phyloP scores from a whole-genome alignment of 1,140 invertebrate species.

The Uloborus diversus region DNA sequence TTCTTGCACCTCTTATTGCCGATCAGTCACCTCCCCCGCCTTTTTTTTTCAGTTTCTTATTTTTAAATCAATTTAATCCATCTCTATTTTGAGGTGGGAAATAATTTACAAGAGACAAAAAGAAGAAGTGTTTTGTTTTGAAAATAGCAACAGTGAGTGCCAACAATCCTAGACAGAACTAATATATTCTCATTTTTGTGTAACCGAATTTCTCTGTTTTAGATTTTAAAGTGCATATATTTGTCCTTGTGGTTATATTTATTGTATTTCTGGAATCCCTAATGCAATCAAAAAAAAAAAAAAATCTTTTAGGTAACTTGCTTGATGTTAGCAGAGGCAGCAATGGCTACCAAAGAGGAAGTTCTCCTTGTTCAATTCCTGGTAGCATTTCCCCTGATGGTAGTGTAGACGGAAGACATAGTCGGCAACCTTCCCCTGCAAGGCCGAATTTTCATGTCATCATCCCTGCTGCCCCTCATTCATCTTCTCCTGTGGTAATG shows the following conservation, averaged over 20 bases:
- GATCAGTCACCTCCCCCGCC: too few species aligned
- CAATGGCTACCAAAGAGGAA: conserved; percentile 49
- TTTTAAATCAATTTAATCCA: too few species aligned
- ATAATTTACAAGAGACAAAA: too few species aligned
- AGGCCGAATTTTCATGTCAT: conserved; percentile 46
- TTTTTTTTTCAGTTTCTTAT: too few species aligned
- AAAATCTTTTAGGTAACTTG: conserved; percentile 29
- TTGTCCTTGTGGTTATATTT: not conserved
- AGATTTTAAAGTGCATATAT: too few species aligned
- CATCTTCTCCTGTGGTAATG: conserved; percentile 35
- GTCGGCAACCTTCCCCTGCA: conserved; percentile 47
- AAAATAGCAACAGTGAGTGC: too few species aligned
- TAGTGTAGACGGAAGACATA: conserved; percentile 38
- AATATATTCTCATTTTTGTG: too few species aligned
- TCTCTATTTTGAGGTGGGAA: too few species aligned
- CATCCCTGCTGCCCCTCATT: conserved; percentile 36
- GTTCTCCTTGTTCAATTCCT: conserved; percentile 50
- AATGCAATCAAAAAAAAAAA: not conserved
- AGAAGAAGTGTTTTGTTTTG: too few species aligned
- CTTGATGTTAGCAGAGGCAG: conserved; percentile 47
- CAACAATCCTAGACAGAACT: too few species aligned
- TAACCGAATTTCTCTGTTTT: too few species aligned
- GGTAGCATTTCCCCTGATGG: conserved; percentile 48
- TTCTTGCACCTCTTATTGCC: too few species aligned
- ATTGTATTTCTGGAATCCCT: not conserved